Base-by-base conservation (phyloP, 2,888 invertebrate species). In the Plutella xylostella region DNA sequence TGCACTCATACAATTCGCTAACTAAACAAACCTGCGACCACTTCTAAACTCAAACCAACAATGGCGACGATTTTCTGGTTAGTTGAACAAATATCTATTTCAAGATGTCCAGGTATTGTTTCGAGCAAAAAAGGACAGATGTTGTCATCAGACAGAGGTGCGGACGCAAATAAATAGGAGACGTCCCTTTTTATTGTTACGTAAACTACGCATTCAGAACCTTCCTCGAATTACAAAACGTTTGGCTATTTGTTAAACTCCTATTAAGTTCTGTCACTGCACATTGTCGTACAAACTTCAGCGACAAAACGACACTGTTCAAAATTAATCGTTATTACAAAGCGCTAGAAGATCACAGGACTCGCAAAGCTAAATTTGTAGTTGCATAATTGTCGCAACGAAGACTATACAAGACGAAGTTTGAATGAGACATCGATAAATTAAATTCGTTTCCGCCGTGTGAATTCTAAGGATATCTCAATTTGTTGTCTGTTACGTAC, bases 241-340 rank as follows among this genome's bases (percentile, higher is more conserved):
- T 74, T 83, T 82, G 77, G 77, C 72, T 78, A 82, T 83, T 82
- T 82, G 82, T 83, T 79, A 80, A 76, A 80, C 63, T 76, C 72
- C 75, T 72, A 82, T 83, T 82, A 79, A 70, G 77, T 71, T 75
- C 65, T 75, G 78, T 76, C 78, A 77, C 73, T 73, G 72, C 63
- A 61, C 37, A 38, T 33, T 25, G 28, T 14, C n/a, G n/a, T 7
- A 12, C 28, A 41, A 37, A 41, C 3, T 17, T 41, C 11, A 2
- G 11, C 11, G 19, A 30, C 17, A 4, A 17, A 15, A 12, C 6
- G 15, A 18, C 11, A 9, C 17, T 11, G 14, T 12, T 51, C 71
- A 63, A 72, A 62, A 19, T 3, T 12, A 12, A 18, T 11, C 20
- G 4, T 20, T 19, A 12, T 37, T 4, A 11, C 5, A 4, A 28